Base-by-base conservation (phyloP, 2,888 invertebrate species). In the Scotopteryx bipunctaria region DNA sequence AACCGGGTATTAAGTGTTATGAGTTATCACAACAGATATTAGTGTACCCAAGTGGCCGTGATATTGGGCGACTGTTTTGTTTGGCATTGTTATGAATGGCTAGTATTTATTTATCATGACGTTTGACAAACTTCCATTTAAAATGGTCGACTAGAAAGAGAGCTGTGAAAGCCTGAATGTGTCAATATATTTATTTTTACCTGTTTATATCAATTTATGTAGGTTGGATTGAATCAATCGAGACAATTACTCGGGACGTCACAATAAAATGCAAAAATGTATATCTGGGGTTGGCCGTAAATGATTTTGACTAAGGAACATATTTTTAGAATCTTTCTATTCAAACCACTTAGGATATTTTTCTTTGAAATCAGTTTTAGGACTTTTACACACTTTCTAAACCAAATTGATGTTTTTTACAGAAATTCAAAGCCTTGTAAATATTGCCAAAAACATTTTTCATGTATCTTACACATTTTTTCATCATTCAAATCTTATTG, bases 401-500 rank as follows among this genome's bases (percentile, higher is more conserved):
- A 8, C n/a, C 31, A 31, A 19, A 29, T 31, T 31, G 8, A 13
- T 21, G 3, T 9, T 25, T 11, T 27, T 13, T 17, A 16, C 48
- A 51, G 35, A 42, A 8, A 31, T 47, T 35, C 35, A n/a, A 49
- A 43, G 35, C 65, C 69, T 57, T 69, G 69, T 71, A 69, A 62
- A 66, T 71, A 67, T 40, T 60, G 64, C 69, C 59, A 59, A 64
- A 55, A 37, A 25, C 17, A 43, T 19, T 32, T 47, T 40, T 21
- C 40, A 36, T 15, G 17, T 19, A 44, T 19, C 21, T 27, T 23
- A 25, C 11, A 37, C 21, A 35, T 16, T 40, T 36, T 41, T 19
- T 32, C 19, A 29, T 33, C 14, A 37, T 14, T 16, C 19, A 16
- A 21, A 15, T 29, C 17, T 9, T 27, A 25, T 19, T 45, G 19